Evolutionary conservation across 2,113 vertebrate genomes (phyloP).

Genomic region (Aegotheles bennettii): DNA sequence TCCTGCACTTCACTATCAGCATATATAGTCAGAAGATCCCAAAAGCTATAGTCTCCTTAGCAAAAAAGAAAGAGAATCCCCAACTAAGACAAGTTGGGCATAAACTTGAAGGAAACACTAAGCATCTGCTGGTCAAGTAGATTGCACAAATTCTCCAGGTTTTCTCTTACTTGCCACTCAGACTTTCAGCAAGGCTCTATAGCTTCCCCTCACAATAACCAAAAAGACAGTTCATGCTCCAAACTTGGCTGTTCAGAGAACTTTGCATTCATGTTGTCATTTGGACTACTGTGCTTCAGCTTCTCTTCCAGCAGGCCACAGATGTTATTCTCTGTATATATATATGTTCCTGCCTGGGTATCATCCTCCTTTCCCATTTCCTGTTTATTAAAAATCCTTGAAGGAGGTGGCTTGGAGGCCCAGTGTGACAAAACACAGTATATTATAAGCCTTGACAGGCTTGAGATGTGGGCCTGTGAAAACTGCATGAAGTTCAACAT

Average conservation of each 20-base stretch:
- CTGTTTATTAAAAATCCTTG: not conserved
- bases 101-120: not conserved
- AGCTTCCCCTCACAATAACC: not conserved
- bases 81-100: not conserved
- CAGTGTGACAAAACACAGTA: not conserved
- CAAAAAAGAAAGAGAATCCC: not conserved
- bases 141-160: not conserved
- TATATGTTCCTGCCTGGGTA: not conserved
- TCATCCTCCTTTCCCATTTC: not conserved
- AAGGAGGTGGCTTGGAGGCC: not conserved
- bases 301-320: not conserved
- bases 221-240: not conserved
- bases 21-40: not conserved
- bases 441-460: not conserved
- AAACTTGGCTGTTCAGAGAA: not conserved
- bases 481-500: no score
- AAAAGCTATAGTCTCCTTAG: not conserved
- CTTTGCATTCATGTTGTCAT: not conserved
- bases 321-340: not conserved
- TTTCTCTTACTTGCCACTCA: not conserved
- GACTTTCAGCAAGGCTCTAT: not conserved
- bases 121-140: not conserved
- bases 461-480: no score
- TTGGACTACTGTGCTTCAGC: not conserved
- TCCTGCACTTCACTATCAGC: not conserved